Base-by-base conservation (phyloP, 2,888 invertebrate species). In the Drosophila leonis region DNA sequence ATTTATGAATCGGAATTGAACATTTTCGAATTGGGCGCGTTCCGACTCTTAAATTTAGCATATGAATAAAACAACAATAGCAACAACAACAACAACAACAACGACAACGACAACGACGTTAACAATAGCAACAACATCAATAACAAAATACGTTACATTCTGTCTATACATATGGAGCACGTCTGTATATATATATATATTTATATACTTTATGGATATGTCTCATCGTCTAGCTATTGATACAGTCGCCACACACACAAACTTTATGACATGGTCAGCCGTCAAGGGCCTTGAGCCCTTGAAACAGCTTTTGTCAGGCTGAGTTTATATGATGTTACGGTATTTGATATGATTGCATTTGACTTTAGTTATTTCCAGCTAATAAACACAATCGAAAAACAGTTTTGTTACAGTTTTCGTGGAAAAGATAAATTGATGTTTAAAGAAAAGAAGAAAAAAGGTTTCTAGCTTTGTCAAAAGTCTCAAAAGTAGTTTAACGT, bases 1-100 rank as follows among this genome's bases (percentile, higher is more conserved):
- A 54, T 82, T 88, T 78, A 82, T 80, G 72, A 72, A 71, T 67
- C 54, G 73, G 59, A 75, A 59, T 75, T 44, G 77, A 65, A 66
- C 71, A 18, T 27, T 74, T 67, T 67, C 69, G 65, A 82, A 77
- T 74, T 75, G 88, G 83, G 90, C 80, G 83, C 86, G 85, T 72
- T 82, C 70, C 62, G 76, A 80, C 65, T 80, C 46, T 75, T 79
- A 59, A 71, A 60, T 80, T 86, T 74, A 76, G 74, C 83, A 74
- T 76, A 72, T 80, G 84, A 69, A 75, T 73, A 42, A 35, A 39
- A 0, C 54, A 54, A 18, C 54, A 54, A 54, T n/a, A 37, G n/a
- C 37, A 35, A 24, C 2, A 15, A 1, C 35, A 13, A 20, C 35
- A 24, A 48, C 46, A 29, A 0, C 46, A 29, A 51, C 10, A 31